A percentile compares a stretch with the other conserved stretches of the same genome.
These are phyloP conservation scores for Chloroceryle amazona DNA, from an alignment of 2,797 vertebrate genomes.

Conservation along the genomic window DNA sequence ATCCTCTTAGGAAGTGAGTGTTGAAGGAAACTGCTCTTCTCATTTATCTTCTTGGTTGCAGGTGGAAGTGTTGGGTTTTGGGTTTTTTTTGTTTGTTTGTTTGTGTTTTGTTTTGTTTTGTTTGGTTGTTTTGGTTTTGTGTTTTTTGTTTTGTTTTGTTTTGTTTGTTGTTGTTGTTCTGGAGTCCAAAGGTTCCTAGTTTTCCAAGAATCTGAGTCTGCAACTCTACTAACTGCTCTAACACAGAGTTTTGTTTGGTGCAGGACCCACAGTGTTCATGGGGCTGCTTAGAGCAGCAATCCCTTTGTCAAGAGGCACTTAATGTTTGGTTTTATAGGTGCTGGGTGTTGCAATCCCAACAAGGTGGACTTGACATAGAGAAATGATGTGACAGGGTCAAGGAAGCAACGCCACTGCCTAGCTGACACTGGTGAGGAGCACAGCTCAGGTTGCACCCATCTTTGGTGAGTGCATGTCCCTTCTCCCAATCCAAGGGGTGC, in stretches of 20 bases:
- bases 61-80: background rate
- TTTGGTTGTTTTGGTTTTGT: no score
- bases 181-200: background rate
- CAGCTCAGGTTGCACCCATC: background rate
- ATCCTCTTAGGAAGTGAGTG: background rate
- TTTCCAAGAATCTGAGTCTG: background rate
- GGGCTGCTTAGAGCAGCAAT: background rate
- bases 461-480: accelerated
- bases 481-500: background rate
- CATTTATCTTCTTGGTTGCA: background rate
- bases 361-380: background rate
- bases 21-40: background rate
- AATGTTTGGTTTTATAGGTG: background rate
- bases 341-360: background rate
- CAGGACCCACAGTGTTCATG: accelerated
- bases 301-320: background rate
- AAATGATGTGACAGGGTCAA: background rate
- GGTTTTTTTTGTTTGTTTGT: no score
- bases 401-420: accelerated
- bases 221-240: background rate
- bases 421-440: background rate
- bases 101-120: no score
- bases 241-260: background rate
- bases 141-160: no score
- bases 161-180: background rate